Conservation (phyloP, 2,113 vertebrate species). For the Melozone crissalis region DNA sequence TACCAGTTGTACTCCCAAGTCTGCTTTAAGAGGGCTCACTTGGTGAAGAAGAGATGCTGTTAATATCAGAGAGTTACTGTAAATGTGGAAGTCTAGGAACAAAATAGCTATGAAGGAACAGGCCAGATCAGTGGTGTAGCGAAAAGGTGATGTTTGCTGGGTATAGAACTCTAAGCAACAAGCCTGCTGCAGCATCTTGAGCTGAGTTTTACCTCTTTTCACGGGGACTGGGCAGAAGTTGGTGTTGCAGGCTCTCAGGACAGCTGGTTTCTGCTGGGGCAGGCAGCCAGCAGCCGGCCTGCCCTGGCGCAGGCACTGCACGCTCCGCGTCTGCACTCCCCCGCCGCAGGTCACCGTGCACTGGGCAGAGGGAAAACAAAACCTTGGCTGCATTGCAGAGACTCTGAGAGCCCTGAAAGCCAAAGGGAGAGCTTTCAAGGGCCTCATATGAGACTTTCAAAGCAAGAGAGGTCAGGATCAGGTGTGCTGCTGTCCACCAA, state of each 20-base stretch:
- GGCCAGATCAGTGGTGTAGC: neutral
- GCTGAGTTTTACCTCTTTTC: slow-evolving; percentile 71
- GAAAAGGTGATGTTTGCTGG: neutral
- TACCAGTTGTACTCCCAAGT: neutral
- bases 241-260: slow-evolving; percentile 91
- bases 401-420: neutral
- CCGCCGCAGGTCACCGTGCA: slow-evolving; percentile 96
- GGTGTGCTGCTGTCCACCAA: neutral
- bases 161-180: neutral
- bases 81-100: neutral
- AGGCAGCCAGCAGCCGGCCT: slow-evolving; percentile 81
- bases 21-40: neutral
- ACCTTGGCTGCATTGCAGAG: neutral
- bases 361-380: slow-evolving; percentile 62
- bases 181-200: neutral
- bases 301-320: slow-evolving; percentile 90
- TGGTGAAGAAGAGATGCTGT: neutral
- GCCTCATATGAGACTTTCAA: neutral
- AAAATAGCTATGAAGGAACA: neutral
- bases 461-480: neutral
- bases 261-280: slow-evolving; percentile 84
- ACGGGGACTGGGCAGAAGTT: slow-evolving; percentile 86
- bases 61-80: neutral
- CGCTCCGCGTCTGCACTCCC: slow-evolving; percentile 87
- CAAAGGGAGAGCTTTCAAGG: neutral